Percentiles rank a stretch among this genome's conserved stretches.
These are phyloP conservation scores for Torymus tubicola DNA, from an alignment of 2,888 invertebrate species.

Conservation along the genomic window DNA sequence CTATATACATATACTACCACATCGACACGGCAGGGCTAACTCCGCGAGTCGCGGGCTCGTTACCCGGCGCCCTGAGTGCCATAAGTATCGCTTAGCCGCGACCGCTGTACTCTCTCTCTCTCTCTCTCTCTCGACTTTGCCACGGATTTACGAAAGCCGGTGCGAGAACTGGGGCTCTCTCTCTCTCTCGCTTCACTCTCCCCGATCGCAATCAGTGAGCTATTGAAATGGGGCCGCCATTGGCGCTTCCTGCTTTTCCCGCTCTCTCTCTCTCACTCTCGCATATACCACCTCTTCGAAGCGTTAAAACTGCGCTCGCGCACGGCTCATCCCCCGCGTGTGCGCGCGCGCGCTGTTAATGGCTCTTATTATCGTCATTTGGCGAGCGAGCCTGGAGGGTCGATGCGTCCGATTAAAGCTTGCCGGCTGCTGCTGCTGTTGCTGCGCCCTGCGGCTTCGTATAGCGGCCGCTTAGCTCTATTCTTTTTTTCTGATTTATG, in stretches of 20 bases:
- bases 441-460: too few relatives aligned
- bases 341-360: not conserved
- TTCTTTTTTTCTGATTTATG: conserved; percentile 48
- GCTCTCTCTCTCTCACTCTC: not conserved
- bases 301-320: too few relatives aligned
- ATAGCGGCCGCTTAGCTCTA: not conserved
- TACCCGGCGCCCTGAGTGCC: conserved; percentile 8
- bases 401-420: not conserved
- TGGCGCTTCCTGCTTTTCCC: conserved; percentile 33
- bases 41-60: conserved; percentile 40
- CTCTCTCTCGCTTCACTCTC: not conserved
- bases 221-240: conserved; percentile 58
- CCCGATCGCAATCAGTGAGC: conserved; percentile 61
- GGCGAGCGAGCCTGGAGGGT: conserved; percentile 5
- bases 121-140: not conserved
- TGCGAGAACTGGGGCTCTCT: not conserved
- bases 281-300: too few relatives aligned
- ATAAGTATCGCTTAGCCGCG: conserved; percentile 42
- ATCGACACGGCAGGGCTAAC: not conserved
- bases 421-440: too few relatives aligned
- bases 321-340: not conserved
- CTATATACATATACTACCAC: too few relatives aligned
- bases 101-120: too few relatives aligned
- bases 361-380: not conserved
- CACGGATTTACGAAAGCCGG: conserved; percentile 32